These are phyloP conservation scores for Ramphastos sulfuratus DNA, from an alignment of 2,113 vertebrate species.

Conservation along the genomic window DNA sequence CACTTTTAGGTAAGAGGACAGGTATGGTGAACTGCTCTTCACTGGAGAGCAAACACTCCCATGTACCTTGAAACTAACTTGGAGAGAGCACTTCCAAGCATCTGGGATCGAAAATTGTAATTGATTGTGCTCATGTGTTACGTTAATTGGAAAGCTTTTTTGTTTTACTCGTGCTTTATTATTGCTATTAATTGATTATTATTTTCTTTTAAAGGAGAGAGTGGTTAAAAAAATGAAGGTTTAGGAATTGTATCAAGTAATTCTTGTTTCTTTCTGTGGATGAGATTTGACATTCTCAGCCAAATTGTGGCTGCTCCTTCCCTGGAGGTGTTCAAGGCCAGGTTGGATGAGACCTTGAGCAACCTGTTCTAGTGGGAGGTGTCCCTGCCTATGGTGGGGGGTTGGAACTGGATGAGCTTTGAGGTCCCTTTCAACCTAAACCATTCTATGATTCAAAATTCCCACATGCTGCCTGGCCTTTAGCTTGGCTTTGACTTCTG, in stretches of 20 bases:
- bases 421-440: too few relatives aligned
- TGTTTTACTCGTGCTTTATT: neutral
- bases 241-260: neutral
- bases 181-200: neutral
- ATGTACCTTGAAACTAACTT: neutral
- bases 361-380: too few relatives aligned
- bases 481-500: neutral
- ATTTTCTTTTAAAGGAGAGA: neutral
- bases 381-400: too few relatives aligned
- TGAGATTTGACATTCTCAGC: neutral
- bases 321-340: too few relatives aligned
- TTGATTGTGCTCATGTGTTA: neutral
- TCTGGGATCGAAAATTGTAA: neutral
- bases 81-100: neutral
- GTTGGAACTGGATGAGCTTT: too few relatives aligned
- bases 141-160: neutral
- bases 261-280: neutral
- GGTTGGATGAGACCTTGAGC: too few relatives aligned
- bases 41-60: neutral
- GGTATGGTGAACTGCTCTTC: neutral
- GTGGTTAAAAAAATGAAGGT: neutral
- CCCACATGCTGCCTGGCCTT: neutral
- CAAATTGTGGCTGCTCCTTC: neutral
- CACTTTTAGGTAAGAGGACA: slow-evolving; percentile 80
- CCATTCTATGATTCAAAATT: too few relatives aligned